Conservation (phyloP, 2,113 vertebrate species). For the Strix uralensis region DNA sequence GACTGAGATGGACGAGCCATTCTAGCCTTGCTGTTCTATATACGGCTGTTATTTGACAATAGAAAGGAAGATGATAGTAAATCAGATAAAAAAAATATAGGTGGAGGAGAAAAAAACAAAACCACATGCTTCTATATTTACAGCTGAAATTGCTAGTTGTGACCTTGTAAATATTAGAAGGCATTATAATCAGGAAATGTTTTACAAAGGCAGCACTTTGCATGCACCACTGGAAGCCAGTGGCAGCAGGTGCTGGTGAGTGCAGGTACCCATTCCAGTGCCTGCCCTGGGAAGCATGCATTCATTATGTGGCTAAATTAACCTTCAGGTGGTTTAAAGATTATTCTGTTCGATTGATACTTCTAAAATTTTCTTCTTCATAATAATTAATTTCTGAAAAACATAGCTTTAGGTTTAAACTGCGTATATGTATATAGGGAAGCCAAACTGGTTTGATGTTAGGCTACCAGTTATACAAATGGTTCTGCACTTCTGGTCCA, state of each 20-base stretch:
- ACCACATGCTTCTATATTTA: neutral
- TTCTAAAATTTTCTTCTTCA: neutral
- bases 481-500: neutral
- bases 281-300: neutral
- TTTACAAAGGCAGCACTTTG: neutral
- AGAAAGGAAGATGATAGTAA: neutral
- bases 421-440: neutral
- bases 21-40: neutral
- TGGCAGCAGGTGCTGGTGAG: neutral
- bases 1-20: rapidly evolving
- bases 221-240: neutral
- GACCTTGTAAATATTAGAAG: neutral
- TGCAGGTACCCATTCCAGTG: neutral
- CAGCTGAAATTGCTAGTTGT: neutral
- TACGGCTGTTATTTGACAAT: neutral
- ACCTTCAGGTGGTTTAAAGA: neutral
- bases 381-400: neutral
- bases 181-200: neutral
- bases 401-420: neutral
- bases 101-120: neutral
- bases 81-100: neutral
- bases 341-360: neutral
- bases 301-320: neutral
- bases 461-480: neutral
- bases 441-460: neutral